Evolutionary conservation across 2,797 vertebrate genomes (phyloP).

Genomic region (Lophotriccus pileatus): DNA sequence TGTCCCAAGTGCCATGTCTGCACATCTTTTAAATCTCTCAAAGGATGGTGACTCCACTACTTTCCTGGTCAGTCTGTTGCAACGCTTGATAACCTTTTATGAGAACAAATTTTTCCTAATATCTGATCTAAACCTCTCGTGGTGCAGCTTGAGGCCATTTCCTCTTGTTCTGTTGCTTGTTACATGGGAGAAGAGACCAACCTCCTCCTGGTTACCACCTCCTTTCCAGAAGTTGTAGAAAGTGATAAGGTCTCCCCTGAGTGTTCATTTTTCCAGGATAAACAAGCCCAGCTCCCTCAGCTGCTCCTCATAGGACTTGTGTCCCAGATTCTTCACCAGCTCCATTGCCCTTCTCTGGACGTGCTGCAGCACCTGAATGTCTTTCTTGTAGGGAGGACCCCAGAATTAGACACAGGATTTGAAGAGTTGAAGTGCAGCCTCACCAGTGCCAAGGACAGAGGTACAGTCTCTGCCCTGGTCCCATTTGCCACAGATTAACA

Average conservation of each 20-base stretch:
- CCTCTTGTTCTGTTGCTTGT: neutral
- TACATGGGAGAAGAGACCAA: neutral
- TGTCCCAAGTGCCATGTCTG: too few species aligned
- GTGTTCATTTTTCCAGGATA: neutral
- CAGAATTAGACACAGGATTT: neutral
- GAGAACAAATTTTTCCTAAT: neutral
- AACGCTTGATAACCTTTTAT: neutral
- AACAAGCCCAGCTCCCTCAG: neutral
- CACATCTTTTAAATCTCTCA: neutral
- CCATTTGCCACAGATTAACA: neutral
- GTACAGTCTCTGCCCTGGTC: fast-evolving
- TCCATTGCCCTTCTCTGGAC: neutral
- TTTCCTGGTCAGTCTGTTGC: neutral
- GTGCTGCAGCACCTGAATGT: neutral
- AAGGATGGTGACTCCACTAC: neutral
- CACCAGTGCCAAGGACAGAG: neutral
- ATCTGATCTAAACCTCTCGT: neutral
- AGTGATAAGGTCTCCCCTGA: neutral
- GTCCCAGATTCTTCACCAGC: neutral
- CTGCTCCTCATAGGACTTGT: neutral
- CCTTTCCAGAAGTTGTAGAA: too few species aligned
- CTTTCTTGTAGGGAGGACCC: neutral
- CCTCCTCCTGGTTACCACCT: neutral
- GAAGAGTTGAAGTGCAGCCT: neutral
- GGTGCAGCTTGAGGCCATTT: neutral